A percentile compares a stretch with the other conserved stretches of the same genome.
phyloP scores from a whole-genome alignment of 2,888 invertebrate species.

The Pristionchus maxplancki region DNA sequence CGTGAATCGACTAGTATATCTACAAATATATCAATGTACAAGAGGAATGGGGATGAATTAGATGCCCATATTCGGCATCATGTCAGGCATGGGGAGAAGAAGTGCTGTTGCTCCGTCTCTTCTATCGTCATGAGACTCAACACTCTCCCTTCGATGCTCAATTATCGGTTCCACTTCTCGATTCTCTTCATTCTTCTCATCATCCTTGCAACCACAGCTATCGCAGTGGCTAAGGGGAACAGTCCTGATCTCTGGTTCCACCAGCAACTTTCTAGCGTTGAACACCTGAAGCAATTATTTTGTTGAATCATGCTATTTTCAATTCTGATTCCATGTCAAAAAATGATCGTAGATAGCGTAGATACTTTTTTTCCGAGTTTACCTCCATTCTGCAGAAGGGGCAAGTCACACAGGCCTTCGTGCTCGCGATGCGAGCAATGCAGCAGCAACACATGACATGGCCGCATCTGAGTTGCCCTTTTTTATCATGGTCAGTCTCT shows the following conservation, averaged over 20 bases:
- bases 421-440: constrained; percentile 20
- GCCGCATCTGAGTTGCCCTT: constrained; percentile 12
- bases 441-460: constrained; percentile 58
- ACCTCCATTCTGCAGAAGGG: constrained; percentile 52
- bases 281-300: background rate
- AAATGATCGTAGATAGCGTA: too few relatives aligned
- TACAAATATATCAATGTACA: background rate
- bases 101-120: constrained; percentile 37
- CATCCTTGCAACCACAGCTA: constrained; percentile 29
- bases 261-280: constrained; percentile 25
- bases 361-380: too few relatives aligned
- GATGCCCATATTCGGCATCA: constrained; percentile 1
- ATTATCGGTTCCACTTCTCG: background rate
- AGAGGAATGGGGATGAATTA: background rate
- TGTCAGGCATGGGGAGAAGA: background rate
- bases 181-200: background rate
- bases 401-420: constrained; percentile 3
- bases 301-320: background rate
- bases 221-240: background rate
- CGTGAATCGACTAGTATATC: background rate
- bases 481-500: background rate
- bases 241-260: background rate
- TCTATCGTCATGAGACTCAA: constrained; percentile 27
- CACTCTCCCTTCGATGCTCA: background rate
- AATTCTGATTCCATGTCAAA: background rate